phyloP scores from a whole-genome alignment of 1,140 invertebrate genomes.

The Drosophila pallidifrons region DNA sequence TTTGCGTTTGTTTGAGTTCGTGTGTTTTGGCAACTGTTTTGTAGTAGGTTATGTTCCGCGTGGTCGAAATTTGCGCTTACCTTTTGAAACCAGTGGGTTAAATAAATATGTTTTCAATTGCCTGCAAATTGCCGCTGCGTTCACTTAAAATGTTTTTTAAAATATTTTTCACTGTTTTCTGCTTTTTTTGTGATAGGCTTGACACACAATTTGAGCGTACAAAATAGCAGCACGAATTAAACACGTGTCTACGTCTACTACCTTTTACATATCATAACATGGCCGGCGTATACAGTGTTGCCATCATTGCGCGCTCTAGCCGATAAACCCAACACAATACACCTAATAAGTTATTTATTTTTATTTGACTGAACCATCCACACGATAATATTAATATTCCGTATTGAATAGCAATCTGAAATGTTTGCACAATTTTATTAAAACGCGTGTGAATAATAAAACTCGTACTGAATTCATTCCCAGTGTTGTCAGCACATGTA shows the following conservation, averaged over 20 bases:
- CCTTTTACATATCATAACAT: constrained; percentile 84
- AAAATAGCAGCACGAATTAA: constrained; percentile 68
- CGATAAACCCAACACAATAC: constrained; percentile 19
- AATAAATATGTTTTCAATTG: constrained; percentile 44
- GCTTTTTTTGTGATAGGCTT: constrained; percentile 50
- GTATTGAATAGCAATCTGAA: constrained; percentile 24
- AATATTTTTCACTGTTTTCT: constrained; percentile 25
- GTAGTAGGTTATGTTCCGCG: constrained; percentile 83
- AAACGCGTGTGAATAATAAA: constrained; percentile 55
- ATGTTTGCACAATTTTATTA: constrained; percentile 54
- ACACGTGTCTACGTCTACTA: constrained; percentile 84
- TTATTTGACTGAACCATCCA: constrained; percentile 1
- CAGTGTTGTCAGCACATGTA: constrained; percentile 46
- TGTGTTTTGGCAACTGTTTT: constrained; percentile 66
- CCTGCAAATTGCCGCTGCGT: constrained; percentile 36
- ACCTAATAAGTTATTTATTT: background rate
- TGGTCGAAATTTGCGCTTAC: constrained; percentile 63
- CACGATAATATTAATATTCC: background rate
- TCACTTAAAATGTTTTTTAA: constrained; percentile 28
- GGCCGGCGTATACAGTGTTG: constrained; percentile 81
- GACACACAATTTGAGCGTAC: constrained; percentile 51
- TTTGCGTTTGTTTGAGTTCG: background rate
- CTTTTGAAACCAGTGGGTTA: constrained; percentile 61
- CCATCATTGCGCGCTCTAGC: constrained; percentile 47
- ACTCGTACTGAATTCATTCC: constrained; percentile 34